These are phyloP conservation scores for Dryomyza anilis DNA, from an alignment of 2,888 invertebrate species.

Conservation along the genomic window DNA sequence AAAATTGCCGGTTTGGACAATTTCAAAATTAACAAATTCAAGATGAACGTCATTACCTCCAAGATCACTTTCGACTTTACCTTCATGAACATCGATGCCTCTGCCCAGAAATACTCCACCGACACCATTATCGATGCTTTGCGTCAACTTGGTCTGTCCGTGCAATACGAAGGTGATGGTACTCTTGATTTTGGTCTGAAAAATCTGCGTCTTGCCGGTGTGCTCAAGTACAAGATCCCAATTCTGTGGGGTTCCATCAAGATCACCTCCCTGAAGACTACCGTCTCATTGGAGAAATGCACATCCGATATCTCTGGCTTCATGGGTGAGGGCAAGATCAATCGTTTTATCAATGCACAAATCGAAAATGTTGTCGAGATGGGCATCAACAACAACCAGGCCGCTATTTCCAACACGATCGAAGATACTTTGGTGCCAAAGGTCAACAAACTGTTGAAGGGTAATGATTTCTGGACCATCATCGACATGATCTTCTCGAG, in stretches of 20 bases:
- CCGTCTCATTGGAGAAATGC: conserved; percentile 43
- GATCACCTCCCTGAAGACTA: conserved; percentile 48
- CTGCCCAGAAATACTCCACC: conserved; percentile 48
- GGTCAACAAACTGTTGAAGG: conserved; percentile 49
- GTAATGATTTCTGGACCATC: conserved; percentile 51
- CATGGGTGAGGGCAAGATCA: conserved; percentile 45
- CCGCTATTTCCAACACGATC: conserved; percentile 45
- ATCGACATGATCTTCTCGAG: conserved; percentile 44
- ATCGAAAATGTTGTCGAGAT: conserved; percentile 45
- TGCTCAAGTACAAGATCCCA: conserved; percentile 50
- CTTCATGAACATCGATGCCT: conserved; percentile 47
- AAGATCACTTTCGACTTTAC: conserved; percentile 49
- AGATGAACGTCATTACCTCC: conserved; percentile 45
- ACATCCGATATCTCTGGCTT: conserved; percentile 49
- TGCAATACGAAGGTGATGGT: conserved; percentile 51
- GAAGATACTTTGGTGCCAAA: conserved; percentile 47
- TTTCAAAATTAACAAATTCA: conserved; percentile 49
- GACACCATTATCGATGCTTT: conserved; percentile 48
- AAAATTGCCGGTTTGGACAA: conserved; percentile 51
- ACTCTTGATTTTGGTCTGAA: conserved; percentile 46
- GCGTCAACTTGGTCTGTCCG: conserved; percentile 44
- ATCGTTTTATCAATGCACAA: conserved; percentile 44
- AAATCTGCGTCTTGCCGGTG: conserved; percentile 48
- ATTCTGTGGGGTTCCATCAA: conserved; percentile 54
- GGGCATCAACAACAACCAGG: conserved; percentile 46